phyloP scores from a whole-genome alignment of 2,888 invertebrate genomes.

The Ferdinandea cuprea region DNA sequence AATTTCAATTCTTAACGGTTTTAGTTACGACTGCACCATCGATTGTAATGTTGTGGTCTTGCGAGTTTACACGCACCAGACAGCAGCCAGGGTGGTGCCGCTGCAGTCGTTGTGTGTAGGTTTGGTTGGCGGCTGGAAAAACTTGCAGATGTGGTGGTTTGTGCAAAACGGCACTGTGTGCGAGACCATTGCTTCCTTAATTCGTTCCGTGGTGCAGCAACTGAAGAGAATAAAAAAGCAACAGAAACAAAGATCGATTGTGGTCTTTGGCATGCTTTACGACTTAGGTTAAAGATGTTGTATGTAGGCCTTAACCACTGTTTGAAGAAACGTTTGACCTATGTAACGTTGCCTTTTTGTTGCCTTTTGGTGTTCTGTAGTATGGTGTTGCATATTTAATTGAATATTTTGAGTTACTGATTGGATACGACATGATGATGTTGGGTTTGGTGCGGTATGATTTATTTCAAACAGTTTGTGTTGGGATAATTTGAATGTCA shows the following conservation, averaged over 20 bases:
- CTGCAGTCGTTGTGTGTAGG: conserved; percentile 5
- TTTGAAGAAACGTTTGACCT: conserved; percentile 59
- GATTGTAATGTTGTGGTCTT: conserved; percentile 46
- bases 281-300: conserved; percentile 61
- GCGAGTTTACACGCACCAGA: conserved; percentile 53
- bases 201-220: conserved; percentile 40
- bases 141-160: conserved; percentile 39
- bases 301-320: conserved; percentile 48
- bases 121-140: conserved; percentile 23
- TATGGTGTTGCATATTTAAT: conserved; percentile 35
- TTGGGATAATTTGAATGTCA: conserved; percentile 1
- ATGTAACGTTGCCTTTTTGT: conserved; percentile 6
- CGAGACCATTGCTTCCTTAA: conserved; percentile 52
- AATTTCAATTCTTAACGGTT: conserved; percentile 68
- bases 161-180: conserved; percentile 8
- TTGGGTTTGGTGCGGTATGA: conserved; percentile 17
- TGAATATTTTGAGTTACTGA: conserved; percentile 62
- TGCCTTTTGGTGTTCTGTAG: too few relatives aligned
- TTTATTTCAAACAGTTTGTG: conserved; percentile 17
- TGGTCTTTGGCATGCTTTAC: conserved; percentile 64
- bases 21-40: conserved; percentile 26
- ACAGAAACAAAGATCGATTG: conserved; percentile 33
- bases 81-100: conserved; percentile 10
- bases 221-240: not conserved
- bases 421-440: conserved; percentile 33